Evolutionary conservation across 2,888 invertebrate species (phyloP), one percentile per base, ranked within the genome.

Genomic region (Lagria hirta): DNA sequence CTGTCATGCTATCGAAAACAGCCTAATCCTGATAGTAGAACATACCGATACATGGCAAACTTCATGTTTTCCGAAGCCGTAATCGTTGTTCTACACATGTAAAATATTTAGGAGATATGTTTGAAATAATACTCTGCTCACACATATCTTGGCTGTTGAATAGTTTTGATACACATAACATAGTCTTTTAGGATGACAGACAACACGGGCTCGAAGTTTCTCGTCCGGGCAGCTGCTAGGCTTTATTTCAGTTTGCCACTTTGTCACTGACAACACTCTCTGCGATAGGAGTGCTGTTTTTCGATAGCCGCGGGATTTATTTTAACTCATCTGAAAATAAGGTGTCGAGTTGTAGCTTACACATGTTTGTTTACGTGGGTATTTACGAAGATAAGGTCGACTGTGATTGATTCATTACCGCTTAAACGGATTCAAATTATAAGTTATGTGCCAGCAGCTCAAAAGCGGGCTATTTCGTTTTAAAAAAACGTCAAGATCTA

Each of bases 311-410:
- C 17, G 42, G 61, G 64, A 65, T 65, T 65, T 66, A 65, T 64
- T 64, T 66, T 55, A 57, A 62, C 58, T 56, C 60, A 61, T 62
- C 63, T 61, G 56, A 62, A 66, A 66, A 63, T 58, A 62, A 68
- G 66, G 66, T 68, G 67, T 66, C 66, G 66, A 66, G 58, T 65
- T 65, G 64, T 65, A 64, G 59, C 62, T 66, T 69, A 69, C 68
- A 68, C 56, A 56, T 69, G 69, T 68, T 67, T 66, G 63, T 67
- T 66, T 64, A 63, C 61, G 63, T 61, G 59, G 62, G 61, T 59
- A 65, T 66, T 65, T 64, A 61, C 51, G 54, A 56, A 61, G 66
- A 67, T 67, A 66, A 66, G 58, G 61, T 54, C 57, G 60, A 59
- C 57, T 55, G 50, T 64, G 65, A 65, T 65, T 66, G 66, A 68